Base-by-base conservation (phyloP, 1,140 invertebrate genomes). In the Lanistes nyassanus region DNA sequence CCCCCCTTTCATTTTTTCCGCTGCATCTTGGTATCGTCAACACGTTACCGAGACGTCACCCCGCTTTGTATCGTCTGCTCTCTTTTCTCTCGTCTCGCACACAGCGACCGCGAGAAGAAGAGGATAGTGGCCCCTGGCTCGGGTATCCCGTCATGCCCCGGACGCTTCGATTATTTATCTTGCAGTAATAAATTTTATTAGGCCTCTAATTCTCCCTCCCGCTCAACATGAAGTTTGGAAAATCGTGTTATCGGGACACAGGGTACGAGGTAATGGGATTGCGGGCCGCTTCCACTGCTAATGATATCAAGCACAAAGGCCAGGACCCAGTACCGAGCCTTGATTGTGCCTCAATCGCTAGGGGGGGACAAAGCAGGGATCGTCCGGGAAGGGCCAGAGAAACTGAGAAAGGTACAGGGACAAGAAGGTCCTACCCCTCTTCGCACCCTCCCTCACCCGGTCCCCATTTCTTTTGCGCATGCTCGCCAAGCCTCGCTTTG, bases 111-210 rank as follows among this genome's bases (percentile, higher is more conserved):
- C 9, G 42, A 47, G 42, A 47, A 47, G 42, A 47, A 47, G 42
- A 47, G 42, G 42, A 47, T 47, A 47, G 42, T 47, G 42, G 42
- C 42, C 42, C 42, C 42, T 47, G 42, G 42, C 42, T 47, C 42
- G 42, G 42, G 42, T 47, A 47, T 47, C 42, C 42, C 42, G 58
- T 26, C 70, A 60, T 60, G 58, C 58, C 58, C 39, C 70, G 26
- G 26, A 36, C 31, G n/a, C 65, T 76, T 76, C 75, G 69, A 72
- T 76, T 76, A 76, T 76, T 76, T 76, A 76, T 76, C 56, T 65
- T 42, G 60, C 69, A 37, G 39, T 76, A 71, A 76, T 72, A 73
- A 76, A 76, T 76, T 76, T 72, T 53, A 76, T 76, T 76, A 76
- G 75, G 51, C 69, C 37, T 76, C 75, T 76, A 76, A 76, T 76